A percentile compares a stretch with the other conserved stretches of the same genome.
These are phyloP conservation scores for Adrianichthys oophorus DNA, from an alignment of 2,797 vertebrate genomes.

Conservation along the genomic window DNA sequence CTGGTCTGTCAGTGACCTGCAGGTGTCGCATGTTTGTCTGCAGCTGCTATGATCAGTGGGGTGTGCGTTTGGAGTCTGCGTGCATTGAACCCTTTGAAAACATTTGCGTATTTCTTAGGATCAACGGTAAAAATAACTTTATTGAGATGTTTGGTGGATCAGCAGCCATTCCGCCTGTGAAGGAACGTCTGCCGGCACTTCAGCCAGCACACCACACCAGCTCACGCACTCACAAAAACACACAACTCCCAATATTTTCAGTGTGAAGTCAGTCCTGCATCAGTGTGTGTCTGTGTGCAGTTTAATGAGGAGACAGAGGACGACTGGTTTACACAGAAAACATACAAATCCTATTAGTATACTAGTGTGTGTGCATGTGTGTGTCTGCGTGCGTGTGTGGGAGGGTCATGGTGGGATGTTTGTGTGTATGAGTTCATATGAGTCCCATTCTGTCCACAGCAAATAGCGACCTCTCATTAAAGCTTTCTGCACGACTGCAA, in stretches of 20 bases:
- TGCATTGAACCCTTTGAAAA: neutral
- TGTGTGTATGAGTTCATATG: slow-evolving; percentile 25
- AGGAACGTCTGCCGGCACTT: slow-evolving; percentile 17
- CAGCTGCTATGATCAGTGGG: neutral
- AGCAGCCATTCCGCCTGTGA: slow-evolving; percentile 2
- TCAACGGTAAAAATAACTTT: neutral
- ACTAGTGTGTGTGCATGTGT: slow-evolving; percentile 42
- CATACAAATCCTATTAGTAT: slow-evolving; percentile 66
- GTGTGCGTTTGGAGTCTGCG: neutral
- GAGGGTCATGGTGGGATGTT: neutral
- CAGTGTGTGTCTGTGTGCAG: slow-evolving; percentile 16
- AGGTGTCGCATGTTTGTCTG: slow-evolving; percentile 1
- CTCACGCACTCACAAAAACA: slow-evolving; percentile 3
- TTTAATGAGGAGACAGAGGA: slow-evolving; percentile 65
- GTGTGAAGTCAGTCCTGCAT: neutral
- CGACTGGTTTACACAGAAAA: slow-evolving; percentile 63
- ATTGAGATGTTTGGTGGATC: slow-evolving; percentile 15
- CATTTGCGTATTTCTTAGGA: neutral
- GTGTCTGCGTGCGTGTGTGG: neutral
- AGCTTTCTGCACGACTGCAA: slow-evolving; percentile 66
- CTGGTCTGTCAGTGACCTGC: neutral
- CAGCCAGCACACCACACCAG: slow-evolving; percentile 11
- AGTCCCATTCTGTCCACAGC: slow-evolving; percentile 60
- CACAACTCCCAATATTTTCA: neutral
- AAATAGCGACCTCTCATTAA: slow-evolving; percentile 73